Base-by-base conservation (phyloP, 2,113 vertebrate species). In the Gallinago jamesoni region DNA sequence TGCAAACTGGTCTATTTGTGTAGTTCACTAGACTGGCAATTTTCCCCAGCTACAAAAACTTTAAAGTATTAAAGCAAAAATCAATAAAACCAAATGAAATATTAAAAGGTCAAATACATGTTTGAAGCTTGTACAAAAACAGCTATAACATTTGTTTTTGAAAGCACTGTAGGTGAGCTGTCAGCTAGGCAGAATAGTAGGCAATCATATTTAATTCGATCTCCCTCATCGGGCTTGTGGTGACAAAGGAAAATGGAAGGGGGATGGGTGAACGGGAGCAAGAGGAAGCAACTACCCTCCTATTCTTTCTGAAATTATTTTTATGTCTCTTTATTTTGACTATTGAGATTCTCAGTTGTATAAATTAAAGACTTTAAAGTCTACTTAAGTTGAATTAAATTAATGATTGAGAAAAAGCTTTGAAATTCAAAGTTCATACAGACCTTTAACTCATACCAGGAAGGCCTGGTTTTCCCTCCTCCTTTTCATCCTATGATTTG, bases 361-460 rank as follows among this genome's bases (percentile, higher is more conserved):
- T 75, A 69, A 82, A 73, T 76, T 77, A 69, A 78, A 81, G 45
- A 72, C 43, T 84, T 93, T 78, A 84, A 94, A 79, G 83, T 56
- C n/a, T 64, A 68, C 53, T 90, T 89, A 93, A 80, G 28, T 84
- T 87, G 57, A 92, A 76, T 85, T 89, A 94, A 92, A 77, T 83
- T 90, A 95, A 69, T 77, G 56, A 87, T 24, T 90, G 68, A 92
- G 80, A 79, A 78, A 93, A 92, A 77, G 60, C 92, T 96, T 94
- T 94, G 90, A 94, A 94, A 96, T 96, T 94, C 90, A 87, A 84
- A 94, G 94, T 95, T 95, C 90, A 69, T 30, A 62, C 45, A 94
- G 90, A 94, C 69, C 80, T 93, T 97, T 93, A 96, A 76, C 83
- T 92, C 90, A 81, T 80, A 90, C 56, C 68, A 92, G 80, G 86